Percentiles rank a stretch among this genome's conserved stretches.
Evolutionary conservation across 2,888 invertebrate species (phyloP).

Genomic region (Phragmatobia fuliginosa): DNA sequence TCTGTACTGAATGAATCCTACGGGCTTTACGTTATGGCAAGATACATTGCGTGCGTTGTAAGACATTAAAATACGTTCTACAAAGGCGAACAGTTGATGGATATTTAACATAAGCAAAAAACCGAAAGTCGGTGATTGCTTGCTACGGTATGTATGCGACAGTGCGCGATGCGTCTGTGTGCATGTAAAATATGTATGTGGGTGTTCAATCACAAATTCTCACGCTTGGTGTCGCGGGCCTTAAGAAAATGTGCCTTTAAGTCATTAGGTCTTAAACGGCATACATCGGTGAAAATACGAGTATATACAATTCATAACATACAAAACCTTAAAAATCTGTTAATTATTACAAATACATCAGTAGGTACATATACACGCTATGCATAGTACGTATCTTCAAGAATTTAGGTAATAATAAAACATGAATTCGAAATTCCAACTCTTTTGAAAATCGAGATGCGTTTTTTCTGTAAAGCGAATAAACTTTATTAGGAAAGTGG

Average conservation of each 20-base stretch:
- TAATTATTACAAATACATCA: slow-evolving; percentile 5
- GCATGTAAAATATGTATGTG: too few relatives aligned
- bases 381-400: neutral
- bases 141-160: too few relatives aligned
- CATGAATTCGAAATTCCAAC: slow-evolving; percentile 41
- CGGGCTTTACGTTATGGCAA: too few relatives aligned
- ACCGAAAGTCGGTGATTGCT: too few relatives aligned
- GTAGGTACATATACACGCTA: neutral
- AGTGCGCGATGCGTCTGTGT: too few relatives aligned
- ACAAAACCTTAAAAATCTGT: slow-evolving; percentile 1
- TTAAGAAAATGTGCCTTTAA: neutral
- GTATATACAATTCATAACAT: neutral
- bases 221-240: too few relatives aligned
- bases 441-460: slow-evolving; percentile 35
- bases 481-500: slow-evolving; percentile 83
- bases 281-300: neutral
- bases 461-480: slow-evolving; percentile 72
- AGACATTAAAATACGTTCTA: too few relatives aligned
- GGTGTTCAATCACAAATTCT: too few relatives aligned
- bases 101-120: too few relatives aligned
- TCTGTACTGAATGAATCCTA: too few relatives aligned
- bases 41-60: too few relatives aligned
- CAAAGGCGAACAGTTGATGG: too few relatives aligned
- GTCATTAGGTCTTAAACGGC: neutral
- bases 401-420: slow-evolving; percentile 12